Percentiles rank a stretch among this genome's conserved stretches.
These are phyloP conservation scores for Cyclargus thomasi DNA, from an alignment of 1,140 invertebrate species.

Conservation along the genomic window DNA sequence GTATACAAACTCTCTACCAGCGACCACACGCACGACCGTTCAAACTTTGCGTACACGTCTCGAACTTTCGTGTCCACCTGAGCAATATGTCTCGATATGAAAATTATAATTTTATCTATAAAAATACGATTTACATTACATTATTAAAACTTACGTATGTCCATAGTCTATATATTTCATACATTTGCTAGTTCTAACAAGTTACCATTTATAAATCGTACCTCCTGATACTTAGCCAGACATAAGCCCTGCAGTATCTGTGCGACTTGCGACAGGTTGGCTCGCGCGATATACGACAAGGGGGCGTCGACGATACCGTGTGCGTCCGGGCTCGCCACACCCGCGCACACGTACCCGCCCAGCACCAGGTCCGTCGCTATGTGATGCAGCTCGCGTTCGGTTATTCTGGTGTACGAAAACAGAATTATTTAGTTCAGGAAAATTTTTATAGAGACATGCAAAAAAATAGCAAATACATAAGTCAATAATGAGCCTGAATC, in stretches of 20 bases:
- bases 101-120: no score
- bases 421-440: no score
- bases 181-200: no score
- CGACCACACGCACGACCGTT: slow-evolving; percentile 56
- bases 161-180: no score
- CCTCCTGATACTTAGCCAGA: slow-evolving; percentile 87
- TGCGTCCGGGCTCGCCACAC: slow-evolving; percentile 96
- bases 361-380: slow-evolving; percentile 96
- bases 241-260: slow-evolving; percentile 95
- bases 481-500: no score
- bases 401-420: slow-evolving; percentile 31
- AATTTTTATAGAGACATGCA: no score
- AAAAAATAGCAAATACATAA: no score
- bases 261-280: slow-evolving; percentile 93
- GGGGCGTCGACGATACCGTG: slow-evolving; percentile 96
- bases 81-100: not conserved
- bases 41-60: slow-evolving; percentile 59
- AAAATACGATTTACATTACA: no score
- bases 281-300: slow-evolving; percentile 92
- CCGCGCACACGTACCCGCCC: slow-evolving; percentile 95
- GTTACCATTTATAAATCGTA: slow-evolving; percentile 52
- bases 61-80: slow-evolving; percentile 59
- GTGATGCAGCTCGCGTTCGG: slow-evolving; percentile 82
- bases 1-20: slow-evolving; percentile 45
- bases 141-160: no score